These are phyloP conservation scores for Eristalinus aeneus DNA, from an alignment of 2,888 invertebrate genomes.

Conservation along the genomic window DNA sequence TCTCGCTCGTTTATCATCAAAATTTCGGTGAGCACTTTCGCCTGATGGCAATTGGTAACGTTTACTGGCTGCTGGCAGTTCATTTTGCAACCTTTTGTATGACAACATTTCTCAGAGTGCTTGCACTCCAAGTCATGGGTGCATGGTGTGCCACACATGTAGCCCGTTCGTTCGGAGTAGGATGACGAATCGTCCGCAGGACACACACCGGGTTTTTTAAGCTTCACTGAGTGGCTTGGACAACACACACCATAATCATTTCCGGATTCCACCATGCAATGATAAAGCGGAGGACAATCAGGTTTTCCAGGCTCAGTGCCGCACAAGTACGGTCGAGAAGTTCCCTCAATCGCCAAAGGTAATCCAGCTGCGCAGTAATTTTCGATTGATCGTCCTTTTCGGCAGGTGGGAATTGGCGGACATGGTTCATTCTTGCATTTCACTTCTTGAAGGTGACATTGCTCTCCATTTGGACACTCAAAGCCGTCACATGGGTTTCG, in stretches of 20 bases:
- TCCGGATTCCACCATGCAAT: slow-evolving; percentile 89
- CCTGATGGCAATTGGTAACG: slow-evolving; percentile 89
- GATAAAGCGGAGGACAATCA: slow-evolving; percentile 90
- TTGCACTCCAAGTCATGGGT: slow-evolving; percentile 91
- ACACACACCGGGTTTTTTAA: slow-evolving; percentile 90
- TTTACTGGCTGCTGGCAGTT: slow-evolving; percentile 89
- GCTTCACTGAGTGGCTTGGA: slow-evolving; percentile 86
- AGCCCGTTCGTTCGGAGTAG: slow-evolving; percentile 78
- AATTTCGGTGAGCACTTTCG: slow-evolving; percentile 88
- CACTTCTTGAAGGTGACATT: slow-evolving; percentile 90
- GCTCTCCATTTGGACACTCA: slow-evolving; percentile 88
- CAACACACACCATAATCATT: slow-evolving; percentile 95
- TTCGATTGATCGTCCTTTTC: slow-evolving; percentile 88
- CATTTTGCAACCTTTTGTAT: slow-evolving; percentile 86
- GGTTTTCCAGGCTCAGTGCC: slow-evolving; percentile 91
- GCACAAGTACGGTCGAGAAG: slow-evolving; percentile 90
- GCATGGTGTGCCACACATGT: slow-evolving; percentile 85
- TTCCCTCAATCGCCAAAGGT: slow-evolving; percentile 87
- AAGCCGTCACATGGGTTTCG: slow-evolving; percentile 90
- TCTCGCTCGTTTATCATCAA: slow-evolving; percentile 89
- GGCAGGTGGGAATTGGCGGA: slow-evolving; percentile 91
- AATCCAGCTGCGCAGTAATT: slow-evolving; percentile 90
- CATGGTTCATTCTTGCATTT: slow-evolving; percentile 90
- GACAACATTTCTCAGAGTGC: slow-evolving; percentile 91
- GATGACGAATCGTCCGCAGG: slow-evolving; percentile 82